Conservation (phyloP, 2,888 invertebrate species). For the Scrobipalpa costella region DNA sequence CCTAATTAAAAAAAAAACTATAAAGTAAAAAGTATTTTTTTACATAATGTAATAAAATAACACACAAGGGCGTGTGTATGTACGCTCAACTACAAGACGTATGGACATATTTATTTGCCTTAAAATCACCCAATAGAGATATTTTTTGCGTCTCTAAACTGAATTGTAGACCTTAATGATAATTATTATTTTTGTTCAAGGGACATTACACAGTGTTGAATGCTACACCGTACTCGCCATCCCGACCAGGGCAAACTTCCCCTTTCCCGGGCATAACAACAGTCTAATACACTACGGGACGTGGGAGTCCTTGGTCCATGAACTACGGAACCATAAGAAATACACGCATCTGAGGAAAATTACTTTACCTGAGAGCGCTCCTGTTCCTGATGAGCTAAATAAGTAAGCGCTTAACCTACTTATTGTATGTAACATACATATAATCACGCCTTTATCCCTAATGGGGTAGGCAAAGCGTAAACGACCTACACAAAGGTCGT, state of each 20-base stretch:
- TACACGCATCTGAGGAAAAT: constrained; percentile 44
- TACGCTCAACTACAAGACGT: no score
- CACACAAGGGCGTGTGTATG: no score
- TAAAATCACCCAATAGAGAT: not conserved
- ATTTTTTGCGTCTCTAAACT: not conserved
- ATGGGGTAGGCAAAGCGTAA: no score
- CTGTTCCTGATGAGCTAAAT: constrained; percentile 43
- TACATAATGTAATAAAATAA: no score
- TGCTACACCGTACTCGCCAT: constrained; percentile 51
- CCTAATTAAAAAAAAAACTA: no score
- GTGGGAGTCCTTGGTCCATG: constrained; percentile 56
- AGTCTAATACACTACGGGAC: constrained; percentile 56
- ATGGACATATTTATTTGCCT: no score
- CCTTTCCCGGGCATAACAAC: constrained; percentile 43
- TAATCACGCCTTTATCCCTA: no score
- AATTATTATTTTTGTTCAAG: no score
- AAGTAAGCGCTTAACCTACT: constrained; percentile 30
- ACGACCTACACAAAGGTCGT: no score
- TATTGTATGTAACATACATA: no score
- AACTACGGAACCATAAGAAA: constrained; percentile 44
- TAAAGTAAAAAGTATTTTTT: no score
- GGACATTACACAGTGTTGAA: constrained; percentile 49
- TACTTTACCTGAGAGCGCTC: constrained; percentile 43
- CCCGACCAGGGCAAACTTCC: constrained; percentile 46
- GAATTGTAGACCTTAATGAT: no score